Base-by-base conservation (phyloP, 2,797 vertebrate genomes). In the Lagodon rhomboides region DNA sequence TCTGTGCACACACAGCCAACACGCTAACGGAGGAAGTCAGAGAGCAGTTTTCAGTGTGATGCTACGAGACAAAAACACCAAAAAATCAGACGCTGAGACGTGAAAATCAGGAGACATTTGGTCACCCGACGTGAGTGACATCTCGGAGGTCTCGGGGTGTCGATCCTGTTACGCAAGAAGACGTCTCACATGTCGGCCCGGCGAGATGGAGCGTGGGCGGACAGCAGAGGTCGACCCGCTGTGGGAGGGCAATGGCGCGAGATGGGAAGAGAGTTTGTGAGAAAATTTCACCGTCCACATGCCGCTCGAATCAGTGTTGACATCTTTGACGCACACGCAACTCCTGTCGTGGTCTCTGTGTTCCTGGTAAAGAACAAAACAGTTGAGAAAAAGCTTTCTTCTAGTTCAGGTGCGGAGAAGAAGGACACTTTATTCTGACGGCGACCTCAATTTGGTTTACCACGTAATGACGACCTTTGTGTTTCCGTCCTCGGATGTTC, bases 101-200 rank as follows among this genome's bases (percentile, higher is more conserved):
- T n/a, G 13, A 49, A 38, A 60, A 55, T 50, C 22, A 43, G 25
- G 43, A 44, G 56, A 68, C 23, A 70, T 69, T 17, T 55, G 41
- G 34, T 63, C 66, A 53, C 44, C 43, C 17, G 8, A 16, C 50
- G 27, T 73, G 66, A 73, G 69, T 49, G 63, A 67, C 77, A 74
- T 68, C 53, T 56, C 12, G 13, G 25, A 7, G 50, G 56, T 69
- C 44, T 17, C 18, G 55, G 55, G 59, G 71, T 68, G 51, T 70
- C 41, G 8, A 68, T 38, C 27, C 74, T 73, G 55, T 53, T 17
- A 34, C 10, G 30, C 23, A 30, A 53, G 49, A 22, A 5, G 7
- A 46, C 15, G 41, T 64, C 62, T 74, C 63, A 44, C 67, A 41
- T 67, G 43, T 71, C 6, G 43, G 43, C 38, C 64, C 68, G 53